Evolutionary conservation across 2,113 vertebrate species (phyloP).

Genomic region (Pipra filicauda): DNA sequence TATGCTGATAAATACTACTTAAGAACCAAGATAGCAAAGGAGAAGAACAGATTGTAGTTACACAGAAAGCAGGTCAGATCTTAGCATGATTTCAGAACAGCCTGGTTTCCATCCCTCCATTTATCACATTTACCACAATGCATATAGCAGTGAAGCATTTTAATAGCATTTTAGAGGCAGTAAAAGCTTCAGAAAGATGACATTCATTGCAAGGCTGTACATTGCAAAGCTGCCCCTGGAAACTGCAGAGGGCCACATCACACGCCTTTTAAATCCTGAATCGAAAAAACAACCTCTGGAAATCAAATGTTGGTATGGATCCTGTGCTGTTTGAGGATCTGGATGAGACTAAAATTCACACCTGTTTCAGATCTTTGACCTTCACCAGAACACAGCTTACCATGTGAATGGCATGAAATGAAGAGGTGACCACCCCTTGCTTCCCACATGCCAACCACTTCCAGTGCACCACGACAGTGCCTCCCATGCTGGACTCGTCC

Average conservation of each 20-base stretch:
- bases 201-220: background rate
- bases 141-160: background rate
- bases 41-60: background rate
- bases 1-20: slow-evolving; percentile 3
- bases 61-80: background rate
- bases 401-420: background rate
- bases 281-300: background rate
- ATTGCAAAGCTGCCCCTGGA: background rate
- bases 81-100: background rate
- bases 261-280: background rate
- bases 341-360: background rate
- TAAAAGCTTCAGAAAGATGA: background rate
- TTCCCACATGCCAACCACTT: accelerated
- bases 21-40: background rate
- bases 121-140: background rate
- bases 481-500: background rate
- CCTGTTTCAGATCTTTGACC: background rate
- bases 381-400: background rate
- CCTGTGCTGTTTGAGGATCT: background rate
- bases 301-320: background rate
- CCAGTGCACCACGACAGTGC: background rate
- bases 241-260: background rate
- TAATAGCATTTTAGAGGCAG: background rate
- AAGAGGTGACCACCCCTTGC: accelerated
- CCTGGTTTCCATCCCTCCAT: background rate